These are phyloP conservation scores for Carapus acus DNA, from an alignment of 2,797 vertebrate genomes.

Conservation along the genomic window DNA sequence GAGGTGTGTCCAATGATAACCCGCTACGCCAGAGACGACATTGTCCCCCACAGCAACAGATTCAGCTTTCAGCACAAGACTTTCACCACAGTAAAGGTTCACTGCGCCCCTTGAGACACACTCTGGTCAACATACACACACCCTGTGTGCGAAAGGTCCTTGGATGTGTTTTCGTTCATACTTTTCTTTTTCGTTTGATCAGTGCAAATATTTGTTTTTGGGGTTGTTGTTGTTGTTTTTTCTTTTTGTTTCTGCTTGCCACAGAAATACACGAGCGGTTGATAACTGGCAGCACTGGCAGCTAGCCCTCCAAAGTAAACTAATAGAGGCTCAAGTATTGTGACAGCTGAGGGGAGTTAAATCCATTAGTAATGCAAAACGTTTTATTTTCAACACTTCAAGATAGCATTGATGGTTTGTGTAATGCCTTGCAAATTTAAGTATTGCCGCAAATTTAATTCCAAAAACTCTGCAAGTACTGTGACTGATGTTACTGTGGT, in stretches of 20 bases:
- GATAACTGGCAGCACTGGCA: slow-evolving; percentile 1
- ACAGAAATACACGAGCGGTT: slow-evolving; percentile 6
- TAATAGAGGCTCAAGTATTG: not conserved
- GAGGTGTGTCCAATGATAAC: too few species aligned
- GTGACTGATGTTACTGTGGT: slow-evolving; percentile 49
- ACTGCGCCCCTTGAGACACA: too few species aligned
- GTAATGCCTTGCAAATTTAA: slow-evolving; percentile 37
- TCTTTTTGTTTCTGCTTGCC: not conserved
- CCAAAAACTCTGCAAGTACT: slow-evolving; percentile 44
- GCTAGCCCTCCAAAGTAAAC: slow-evolving; percentile 1
- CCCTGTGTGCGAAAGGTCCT: slow-evolving; percentile 15
- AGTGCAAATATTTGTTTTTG: slow-evolving; percentile 4
- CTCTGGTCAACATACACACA: too few species aligned
- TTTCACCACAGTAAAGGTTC: too few species aligned
- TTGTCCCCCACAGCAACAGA: too few species aligned
- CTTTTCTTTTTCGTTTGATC: not conserved
- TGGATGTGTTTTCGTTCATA: slow-evolving; percentile 40
- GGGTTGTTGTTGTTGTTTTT: not conserved
- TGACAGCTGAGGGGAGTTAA: slow-evolving; percentile 5
- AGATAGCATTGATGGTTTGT: slow-evolving; percentile 18
- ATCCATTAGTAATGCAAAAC: not conserved
- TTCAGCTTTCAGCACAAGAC: too few species aligned
- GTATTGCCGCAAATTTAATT: slow-evolving; percentile 41
- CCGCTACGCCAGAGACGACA: too few species aligned
- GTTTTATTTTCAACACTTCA: slow-evolving; percentile 9